Percentiles rank a stretch among this genome's conserved stretches.
Evolutionary conservation across 2,888 invertebrate species (phyloP).

Genomic region (Napeogenes inachia): DNA sequence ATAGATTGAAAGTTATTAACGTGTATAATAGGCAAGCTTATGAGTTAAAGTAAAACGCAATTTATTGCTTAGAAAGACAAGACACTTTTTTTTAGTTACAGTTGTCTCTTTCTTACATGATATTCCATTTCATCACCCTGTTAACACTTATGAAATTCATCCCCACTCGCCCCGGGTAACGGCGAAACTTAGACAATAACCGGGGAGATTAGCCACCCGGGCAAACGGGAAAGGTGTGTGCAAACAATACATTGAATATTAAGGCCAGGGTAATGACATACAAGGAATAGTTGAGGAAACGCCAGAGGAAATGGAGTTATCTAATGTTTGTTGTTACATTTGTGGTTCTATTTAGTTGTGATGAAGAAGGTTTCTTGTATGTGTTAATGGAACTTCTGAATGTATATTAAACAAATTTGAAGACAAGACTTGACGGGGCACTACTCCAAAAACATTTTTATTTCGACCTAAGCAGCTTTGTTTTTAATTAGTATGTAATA

Average conservation of each 20-base stretch:
- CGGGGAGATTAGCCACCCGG: conserved; percentile 32
- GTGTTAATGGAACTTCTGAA: not conserved
- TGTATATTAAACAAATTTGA: no score
- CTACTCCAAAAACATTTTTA: not conserved
- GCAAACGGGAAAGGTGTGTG: conserved; percentile 20
- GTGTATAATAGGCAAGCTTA: no score
- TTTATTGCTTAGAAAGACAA: no score
- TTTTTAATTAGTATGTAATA: no score
- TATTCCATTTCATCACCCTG: conserved; percentile 21
- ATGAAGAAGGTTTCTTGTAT: not conserved
- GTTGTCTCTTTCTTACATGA: conserved; percentile 4
- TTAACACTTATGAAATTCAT: conserved; percentile 35
- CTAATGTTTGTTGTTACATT: conserved; percentile 13
- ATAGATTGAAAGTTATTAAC: no score
- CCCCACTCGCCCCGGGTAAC: conserved; percentile 40
- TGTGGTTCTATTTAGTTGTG: not conserved
- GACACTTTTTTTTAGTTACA: no score
- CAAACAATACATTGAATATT: conserved; percentile 30
- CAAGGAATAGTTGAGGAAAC: conserved; percentile 14
- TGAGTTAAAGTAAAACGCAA: no score
- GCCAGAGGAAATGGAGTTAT: conserved; percentile 14
- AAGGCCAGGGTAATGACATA: conserved; percentile 23
- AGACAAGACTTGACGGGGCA: no score
- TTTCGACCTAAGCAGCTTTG: no score
- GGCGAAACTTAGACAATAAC: conserved; percentile 59